A percentile compares a stretch with the other conserved stretches of the same genome.
Evolutionary conservation across 2,113 vertebrate species (phyloP).

Genomic region (Lepus americanus): DNA sequence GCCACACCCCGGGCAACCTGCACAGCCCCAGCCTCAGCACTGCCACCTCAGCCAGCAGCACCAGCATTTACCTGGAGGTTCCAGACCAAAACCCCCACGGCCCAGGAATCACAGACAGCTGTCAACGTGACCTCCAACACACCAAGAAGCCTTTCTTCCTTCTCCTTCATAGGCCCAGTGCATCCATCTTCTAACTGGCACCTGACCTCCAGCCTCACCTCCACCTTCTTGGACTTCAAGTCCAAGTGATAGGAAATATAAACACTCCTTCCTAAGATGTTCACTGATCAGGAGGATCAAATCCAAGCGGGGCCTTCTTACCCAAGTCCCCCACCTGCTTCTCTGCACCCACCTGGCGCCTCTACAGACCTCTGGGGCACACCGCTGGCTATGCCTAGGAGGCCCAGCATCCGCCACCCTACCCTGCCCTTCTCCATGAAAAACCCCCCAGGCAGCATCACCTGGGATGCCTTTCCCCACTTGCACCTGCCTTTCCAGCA

Average conservation of each 20-base stretch:
- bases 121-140: neutral
- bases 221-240: neutral
- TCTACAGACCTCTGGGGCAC: neutral
- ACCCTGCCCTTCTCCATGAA: neutral
- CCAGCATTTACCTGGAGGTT: too few relatives aligned
- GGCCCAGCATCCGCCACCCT: neutral
- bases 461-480: neutral
- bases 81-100: too few relatives aligned
- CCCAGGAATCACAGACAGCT: too few relatives aligned
- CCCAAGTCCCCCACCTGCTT: neutral
- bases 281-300: neutral
- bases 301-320: too few relatives aligned
- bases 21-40: neutral
- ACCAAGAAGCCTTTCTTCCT: neutral
- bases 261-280: neutral
- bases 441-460: neutral
- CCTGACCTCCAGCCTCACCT: neutral
- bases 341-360: neutral
- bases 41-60: too few relatives aligned
- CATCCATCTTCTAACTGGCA: neutral
- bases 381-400: neutral
- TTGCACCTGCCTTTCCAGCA: neutral
- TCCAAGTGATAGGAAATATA: neutral
- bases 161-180: neutral
- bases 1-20: neutral